Evolutionary conservation across 1,140 invertebrate genomes (phyloP).

Genomic region (Druon quercuslanigerum): DNA sequence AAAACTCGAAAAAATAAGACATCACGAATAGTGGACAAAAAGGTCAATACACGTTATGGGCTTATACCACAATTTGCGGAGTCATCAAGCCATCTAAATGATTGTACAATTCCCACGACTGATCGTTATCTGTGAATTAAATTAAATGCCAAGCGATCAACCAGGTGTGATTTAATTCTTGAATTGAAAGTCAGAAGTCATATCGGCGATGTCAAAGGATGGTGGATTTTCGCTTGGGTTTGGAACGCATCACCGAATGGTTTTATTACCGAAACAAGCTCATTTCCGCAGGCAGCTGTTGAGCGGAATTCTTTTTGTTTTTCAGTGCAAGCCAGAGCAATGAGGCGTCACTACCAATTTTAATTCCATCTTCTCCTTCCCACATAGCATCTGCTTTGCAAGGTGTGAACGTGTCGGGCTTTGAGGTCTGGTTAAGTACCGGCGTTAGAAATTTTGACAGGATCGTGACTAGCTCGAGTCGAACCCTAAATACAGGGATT

Average conservation of each 20-base stretch:
- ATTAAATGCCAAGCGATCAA: slow-evolving; percentile 14
- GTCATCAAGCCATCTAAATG: slow-evolving; percentile 26
- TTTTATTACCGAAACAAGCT: slow-evolving; percentile 22
- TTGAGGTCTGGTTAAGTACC: slow-evolving; percentile 19
- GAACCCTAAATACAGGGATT: slow-evolving; percentile 8
- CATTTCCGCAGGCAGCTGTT: slow-evolving; percentile 25
- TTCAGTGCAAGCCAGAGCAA: not conserved
- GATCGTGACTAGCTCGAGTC: slow-evolving; percentile 13
- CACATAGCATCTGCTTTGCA: slow-evolving; percentile 30
- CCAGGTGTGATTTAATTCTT: slow-evolving; percentile 19
- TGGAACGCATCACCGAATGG: slow-evolving; percentile 11
- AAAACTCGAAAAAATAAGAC: not conserved
- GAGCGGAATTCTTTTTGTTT: slow-evolving; percentile 9
- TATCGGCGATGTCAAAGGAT: slow-evolving; percentile 20
- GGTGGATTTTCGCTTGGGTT: not conserved
- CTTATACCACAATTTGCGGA: slow-evolving; percentile 17
- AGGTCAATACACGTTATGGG: slow-evolving; percentile 17
- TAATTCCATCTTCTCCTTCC: slow-evolving; percentile 24
- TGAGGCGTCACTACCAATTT: slow-evolving; percentile 26
- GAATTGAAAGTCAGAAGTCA: slow-evolving; percentile 4
- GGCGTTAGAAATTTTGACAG: slow-evolving; percentile 27
- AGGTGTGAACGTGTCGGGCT: slow-evolving; percentile 27
- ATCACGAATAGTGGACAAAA: not conserved
- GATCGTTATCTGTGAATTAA: slow-evolving; percentile 26
- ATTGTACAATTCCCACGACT: slow-evolving; percentile 29